Evolutionary conservation across 2,797 vertebrate genomes (phyloP), one percentile per base, ranked within the genome.

Genomic region (Agapornis canus): DNA sequence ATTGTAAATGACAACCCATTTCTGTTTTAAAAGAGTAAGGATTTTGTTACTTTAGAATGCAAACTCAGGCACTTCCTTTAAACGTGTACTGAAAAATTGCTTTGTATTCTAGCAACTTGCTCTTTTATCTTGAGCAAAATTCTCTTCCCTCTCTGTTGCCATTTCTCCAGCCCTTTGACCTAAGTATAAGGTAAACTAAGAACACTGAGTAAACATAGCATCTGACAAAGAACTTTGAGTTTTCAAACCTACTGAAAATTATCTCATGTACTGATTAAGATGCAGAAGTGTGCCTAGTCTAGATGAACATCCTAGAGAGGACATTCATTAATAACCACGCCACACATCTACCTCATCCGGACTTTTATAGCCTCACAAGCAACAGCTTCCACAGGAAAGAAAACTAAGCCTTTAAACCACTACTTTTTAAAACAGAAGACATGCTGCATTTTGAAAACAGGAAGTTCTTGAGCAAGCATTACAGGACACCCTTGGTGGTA

Each of bases 1-100:
- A 99, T 99, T 70, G 99, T 98, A 98, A 99, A 99, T 80, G 98
- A 98, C 95, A 99, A 99, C 90, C 98, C 98, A 90, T 99, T 98
- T 98, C 99, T 99, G 97, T 85, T 91, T 86, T 13, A 89, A 40
- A 66, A 86, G 69, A 83, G 35, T 85, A 88, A 57, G 9, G 6
- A 47, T 65, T 4, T 61, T 70, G 68, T 91, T 90, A 92, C 21
- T 83, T 71, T 29, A 87, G 35, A 69, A 77, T 1, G 1, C 52
- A 27, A 92, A 75, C 45, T 59, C 47, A 43, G 27, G 37, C 25
- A 60, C 26, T 79, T 63, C 29, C 12, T 80, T 69, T 75, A 73
- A 69, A 40, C 10, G 6, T 0, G 0, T 47, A 32, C 0, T 49
- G 40, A 81, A 71, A 32, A 88, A 73, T n/a, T 56, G 32, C 5